These are phyloP conservation scores for Heptranchias perlo DNA, from an alignment of 2,113 vertebrate genomes.

Conservation along the genomic window DNA sequence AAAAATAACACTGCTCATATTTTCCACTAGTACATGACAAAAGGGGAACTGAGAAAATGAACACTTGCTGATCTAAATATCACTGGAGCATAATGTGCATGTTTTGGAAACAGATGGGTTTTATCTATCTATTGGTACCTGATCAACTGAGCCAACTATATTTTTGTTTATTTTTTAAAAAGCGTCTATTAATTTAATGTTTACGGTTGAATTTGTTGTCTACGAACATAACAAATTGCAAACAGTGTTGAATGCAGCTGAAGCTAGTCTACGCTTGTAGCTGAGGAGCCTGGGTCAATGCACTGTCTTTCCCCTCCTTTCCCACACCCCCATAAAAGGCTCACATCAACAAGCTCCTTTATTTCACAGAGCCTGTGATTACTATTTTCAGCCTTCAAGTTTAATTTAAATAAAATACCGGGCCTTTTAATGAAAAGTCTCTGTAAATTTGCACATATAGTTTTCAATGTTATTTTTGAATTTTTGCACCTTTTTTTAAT, in stretches of 20 bases:
- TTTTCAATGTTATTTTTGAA: no score
- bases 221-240: neutral
- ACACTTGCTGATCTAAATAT: neutral
- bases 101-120: neutral
- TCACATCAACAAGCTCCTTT: neutral
- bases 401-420: neutral
- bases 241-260: neutral
- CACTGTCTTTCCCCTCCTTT: neutral
- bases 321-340: neutral
- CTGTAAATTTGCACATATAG: no score
- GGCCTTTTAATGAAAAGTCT: no score
- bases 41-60: slow-evolving; percentile 54
- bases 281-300: neutral
- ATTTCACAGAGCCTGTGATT: neutral
- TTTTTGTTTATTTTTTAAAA: no score
- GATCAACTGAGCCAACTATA: no score
- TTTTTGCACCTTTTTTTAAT: no score
- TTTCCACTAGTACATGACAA: slow-evolving; percentile 52
- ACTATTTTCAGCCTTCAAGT: neutral
- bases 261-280: neutral
- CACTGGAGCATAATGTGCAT: neutral
- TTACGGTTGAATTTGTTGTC: no score
- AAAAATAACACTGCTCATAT: slow-evolving; percentile 41
- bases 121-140: neutral
- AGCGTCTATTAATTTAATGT: no score